phyloP scores from a whole-genome alignment of 2,113 vertebrate genomes.

The Prionailurus viverrinus region DNA sequence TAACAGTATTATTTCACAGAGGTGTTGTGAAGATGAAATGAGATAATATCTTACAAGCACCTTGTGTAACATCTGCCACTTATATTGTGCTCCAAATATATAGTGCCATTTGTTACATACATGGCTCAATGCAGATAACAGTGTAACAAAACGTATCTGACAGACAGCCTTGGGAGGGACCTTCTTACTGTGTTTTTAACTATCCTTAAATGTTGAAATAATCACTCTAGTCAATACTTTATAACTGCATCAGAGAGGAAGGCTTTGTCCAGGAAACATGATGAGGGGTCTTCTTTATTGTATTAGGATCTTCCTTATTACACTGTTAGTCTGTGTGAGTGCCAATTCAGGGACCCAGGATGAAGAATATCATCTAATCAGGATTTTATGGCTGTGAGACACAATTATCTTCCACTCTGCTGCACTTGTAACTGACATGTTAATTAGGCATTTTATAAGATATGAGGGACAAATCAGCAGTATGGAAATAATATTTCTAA shows the following conservation, averaged over 20 bases:
- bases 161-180: background rate
- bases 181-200: background rate
- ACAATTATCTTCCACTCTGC: background rate
- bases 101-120: background rate
- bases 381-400: background rate
- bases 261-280: background rate
- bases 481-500: background rate
- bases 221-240: conserved; percentile 8
- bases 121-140: background rate
- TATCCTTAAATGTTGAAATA: conserved; percentile 13
- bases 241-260: background rate
- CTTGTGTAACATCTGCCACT: background rate
- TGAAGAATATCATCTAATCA: background rate
- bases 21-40: conserved; percentile 11
- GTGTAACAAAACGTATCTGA: background rate
- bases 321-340: background rate
- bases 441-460: background rate
- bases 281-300: background rate
- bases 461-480: background rate
- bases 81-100: background rate
- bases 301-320: background rate
- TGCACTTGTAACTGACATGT: background rate
- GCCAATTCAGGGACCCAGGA: background rate
- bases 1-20: background rate
- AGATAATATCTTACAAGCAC: background rate